Evolutionary conservation across 1,140 invertebrate species (phyloP).

Genomic region (Seison nebaliae): DNA sequence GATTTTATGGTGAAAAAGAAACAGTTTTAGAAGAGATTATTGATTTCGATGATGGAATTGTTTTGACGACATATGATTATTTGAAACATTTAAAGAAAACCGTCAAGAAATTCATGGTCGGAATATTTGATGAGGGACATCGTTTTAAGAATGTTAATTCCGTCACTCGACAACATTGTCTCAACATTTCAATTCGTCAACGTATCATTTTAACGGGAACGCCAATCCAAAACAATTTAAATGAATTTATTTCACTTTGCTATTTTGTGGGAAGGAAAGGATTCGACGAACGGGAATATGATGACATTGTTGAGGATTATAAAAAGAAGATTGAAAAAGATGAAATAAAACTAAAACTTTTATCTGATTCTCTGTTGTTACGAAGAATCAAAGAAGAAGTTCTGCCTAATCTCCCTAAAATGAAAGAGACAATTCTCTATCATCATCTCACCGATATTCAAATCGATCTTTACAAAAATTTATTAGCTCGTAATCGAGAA

Average conservation of each 20-base stretch:
- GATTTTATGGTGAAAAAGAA: conserved; percentile 49
- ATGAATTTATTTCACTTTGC: conserved; percentile 82
- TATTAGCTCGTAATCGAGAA: conserved; percentile 87
- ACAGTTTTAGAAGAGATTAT: conserved; percentile 25
- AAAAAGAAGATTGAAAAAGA: too few species aligned
- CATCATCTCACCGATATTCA: conserved; percentile 89
- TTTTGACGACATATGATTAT: conserved; percentile 73
- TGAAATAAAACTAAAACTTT: too few species aligned
- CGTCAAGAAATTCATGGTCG: conserved; percentile 42
- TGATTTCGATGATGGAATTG: conserved; percentile 30
- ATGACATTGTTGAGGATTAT: conserved; percentile 29
- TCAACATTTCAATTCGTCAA: conserved; percentile 82
- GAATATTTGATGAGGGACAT: conserved; percentile 86
- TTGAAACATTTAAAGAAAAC: conserved; percentile 86
- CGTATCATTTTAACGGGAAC: conserved; percentile 73
- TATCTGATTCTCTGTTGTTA: conserved; percentile 50
- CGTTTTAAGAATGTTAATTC: conserved; percentile 93
- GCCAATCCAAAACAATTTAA: conserved; percentile 84
- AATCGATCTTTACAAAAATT: conserved; percentile 97
- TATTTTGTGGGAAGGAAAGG: conserved; percentile 94
- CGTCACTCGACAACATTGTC: conserved; percentile 67
- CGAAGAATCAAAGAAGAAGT: conserved; percentile 93
- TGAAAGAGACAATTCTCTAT: conserved; percentile 81
- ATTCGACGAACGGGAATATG: conserved; percentile 57
- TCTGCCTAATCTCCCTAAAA: conserved; percentile 84